Evolutionary conservation across 2,797 vertebrate genomes (phyloP).

Genomic region (Ceryle rudis): DNA sequence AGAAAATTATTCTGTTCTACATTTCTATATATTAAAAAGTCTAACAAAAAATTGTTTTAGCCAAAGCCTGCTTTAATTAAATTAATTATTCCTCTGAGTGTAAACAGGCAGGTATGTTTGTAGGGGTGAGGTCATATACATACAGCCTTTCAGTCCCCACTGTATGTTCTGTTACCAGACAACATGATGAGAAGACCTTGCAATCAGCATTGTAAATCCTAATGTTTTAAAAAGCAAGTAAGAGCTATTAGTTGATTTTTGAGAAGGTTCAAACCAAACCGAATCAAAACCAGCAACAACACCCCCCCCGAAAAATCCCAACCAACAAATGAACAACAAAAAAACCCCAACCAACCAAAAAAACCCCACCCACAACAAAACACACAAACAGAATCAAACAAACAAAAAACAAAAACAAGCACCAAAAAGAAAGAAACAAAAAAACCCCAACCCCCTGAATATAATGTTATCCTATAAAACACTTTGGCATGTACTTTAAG

Average conservation of each 20-base stretch:
- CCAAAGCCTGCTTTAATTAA: not conserved
- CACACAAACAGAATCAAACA: too few species aligned
- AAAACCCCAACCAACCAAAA: too few species aligned
- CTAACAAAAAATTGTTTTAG: not conserved
- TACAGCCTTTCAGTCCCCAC: not conserved
- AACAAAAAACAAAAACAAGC: not conserved
- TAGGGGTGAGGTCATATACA: accelerated
- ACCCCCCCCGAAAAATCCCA: too few species aligned
- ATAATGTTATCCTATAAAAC: not conserved
- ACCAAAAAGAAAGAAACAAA: not conserved
- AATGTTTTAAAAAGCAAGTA: not conserved
- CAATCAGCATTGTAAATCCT: not conserved
- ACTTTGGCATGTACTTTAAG: not conserved
- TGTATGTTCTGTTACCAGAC: not conserved
- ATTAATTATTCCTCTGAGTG: not conserved
- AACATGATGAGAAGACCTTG: not conserved
- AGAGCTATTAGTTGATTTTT: not conserved
- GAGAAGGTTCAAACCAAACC: not conserved
- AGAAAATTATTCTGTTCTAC: not conserved
- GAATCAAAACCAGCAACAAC: too few species aligned
- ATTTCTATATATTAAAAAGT: not conserved
- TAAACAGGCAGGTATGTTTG: not conserved
- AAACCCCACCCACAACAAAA: too few species aligned
- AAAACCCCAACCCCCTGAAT: not conserved
- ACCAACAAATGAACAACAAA: too few species aligned